A percentile compares a stretch with the other conserved stretches of the same genome.
These are phyloP conservation scores for Chromobotia macracanthus DNA, from an alignment of 2,797 vertebrate species.

Conservation along the genomic window DNA sequence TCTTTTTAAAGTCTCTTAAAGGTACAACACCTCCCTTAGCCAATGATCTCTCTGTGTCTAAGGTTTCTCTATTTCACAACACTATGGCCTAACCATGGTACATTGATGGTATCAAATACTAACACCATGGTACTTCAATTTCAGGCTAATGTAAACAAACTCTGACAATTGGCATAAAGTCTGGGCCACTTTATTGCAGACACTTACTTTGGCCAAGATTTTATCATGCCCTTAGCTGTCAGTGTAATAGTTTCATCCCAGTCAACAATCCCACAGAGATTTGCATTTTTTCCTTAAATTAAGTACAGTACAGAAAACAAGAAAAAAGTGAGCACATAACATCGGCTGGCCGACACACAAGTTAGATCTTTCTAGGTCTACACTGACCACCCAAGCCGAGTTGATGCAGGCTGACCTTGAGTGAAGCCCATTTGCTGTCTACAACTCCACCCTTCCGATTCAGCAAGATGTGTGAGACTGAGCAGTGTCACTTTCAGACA, in stretches of 20 bases:
- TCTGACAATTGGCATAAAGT: background rate
- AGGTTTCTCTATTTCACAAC: background rate
- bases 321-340: background rate
- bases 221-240: too few species aligned
- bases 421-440: background rate
- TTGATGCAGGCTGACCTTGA: conserved; percentile 1
- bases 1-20: conserved; percentile 46
- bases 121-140: background rate
- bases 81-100: background rate
- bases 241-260: too few species aligned
- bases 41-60: background rate
- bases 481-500: conserved; percentile 23
- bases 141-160: background rate
- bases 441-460: conserved; percentile 48
- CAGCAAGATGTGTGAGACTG: conserved; percentile 3
- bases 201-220: too few species aligned
- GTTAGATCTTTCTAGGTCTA: background rate
- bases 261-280: too few species aligned
- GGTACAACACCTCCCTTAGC: conserved; percentile 16
- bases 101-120: background rate
- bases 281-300: too few species aligned
- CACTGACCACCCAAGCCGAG: background rate
- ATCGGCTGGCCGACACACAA: background rate
- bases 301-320: background rate
- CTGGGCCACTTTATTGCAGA: background rate